Percentiles rank a stretch among this genome's conserved stretches.
These are phyloP conservation scores for Heterotilapia buettikoferi DNA, from an alignment of 2,113 vertebrate genomes.

Conservation along the genomic window DNA sequence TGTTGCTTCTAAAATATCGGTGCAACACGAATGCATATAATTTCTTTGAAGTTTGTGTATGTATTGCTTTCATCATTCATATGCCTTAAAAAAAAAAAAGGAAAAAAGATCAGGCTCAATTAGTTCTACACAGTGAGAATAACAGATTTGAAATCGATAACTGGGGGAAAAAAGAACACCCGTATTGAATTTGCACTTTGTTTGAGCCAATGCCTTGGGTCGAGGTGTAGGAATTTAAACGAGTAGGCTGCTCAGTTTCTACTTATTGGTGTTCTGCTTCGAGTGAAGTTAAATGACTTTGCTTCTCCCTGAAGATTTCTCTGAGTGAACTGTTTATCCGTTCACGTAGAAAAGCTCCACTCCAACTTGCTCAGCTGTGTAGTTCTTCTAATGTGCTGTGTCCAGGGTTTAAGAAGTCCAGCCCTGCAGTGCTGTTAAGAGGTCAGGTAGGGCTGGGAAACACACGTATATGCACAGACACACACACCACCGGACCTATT, in stretches of 20 bases:
- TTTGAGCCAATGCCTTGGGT: background rate
- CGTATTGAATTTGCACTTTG: background rate
- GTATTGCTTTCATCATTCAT: background rate
- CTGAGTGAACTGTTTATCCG: background rate
- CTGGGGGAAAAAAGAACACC: background rate
- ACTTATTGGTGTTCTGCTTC: background rate
- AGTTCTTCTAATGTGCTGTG: background rate
- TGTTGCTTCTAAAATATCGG: background rate
- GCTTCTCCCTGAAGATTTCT: background rate
- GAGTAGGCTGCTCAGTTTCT: background rate
- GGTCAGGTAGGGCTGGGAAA: background rate
- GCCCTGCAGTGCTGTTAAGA: background rate
- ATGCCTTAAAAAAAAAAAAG: background rate
- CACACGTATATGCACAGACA: background rate
- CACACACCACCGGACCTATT: conserved; percentile 19
- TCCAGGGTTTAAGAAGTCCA: background rate
- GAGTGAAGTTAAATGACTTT: background rate
- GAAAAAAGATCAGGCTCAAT: background rate
- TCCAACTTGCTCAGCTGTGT: background rate
- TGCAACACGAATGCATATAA: background rate
- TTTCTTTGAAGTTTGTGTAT: background rate
- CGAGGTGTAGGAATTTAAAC: background rate
- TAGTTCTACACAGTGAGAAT: background rate
- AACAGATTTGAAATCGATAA: background rate
- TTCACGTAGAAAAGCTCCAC: background rate